phyloP scores from a whole-genome alignment of 2,113 vertebrate genomes.

The Psilopsiagon aurifrons region DNA sequence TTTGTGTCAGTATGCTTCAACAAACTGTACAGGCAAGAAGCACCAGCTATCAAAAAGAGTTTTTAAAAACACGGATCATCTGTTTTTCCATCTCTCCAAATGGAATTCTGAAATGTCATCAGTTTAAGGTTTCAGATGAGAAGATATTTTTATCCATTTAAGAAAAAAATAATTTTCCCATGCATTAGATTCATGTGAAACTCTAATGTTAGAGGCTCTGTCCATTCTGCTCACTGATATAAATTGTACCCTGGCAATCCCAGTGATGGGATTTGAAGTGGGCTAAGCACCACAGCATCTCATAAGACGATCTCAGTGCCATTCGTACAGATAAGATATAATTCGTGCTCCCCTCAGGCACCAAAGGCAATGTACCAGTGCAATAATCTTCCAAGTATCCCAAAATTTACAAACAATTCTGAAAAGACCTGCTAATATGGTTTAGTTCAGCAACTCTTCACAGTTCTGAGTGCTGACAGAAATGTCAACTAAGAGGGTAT shows the following conservation, averaged over 20 bases:
- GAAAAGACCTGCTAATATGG: slow-evolving; percentile 59
- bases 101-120: slow-evolving; percentile 57
- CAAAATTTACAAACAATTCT: slow-evolving; percentile 62
- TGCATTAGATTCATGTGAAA: slow-evolving; percentile 22
- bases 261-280: slow-evolving; percentile 33
- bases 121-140: slow-evolving; percentile 46
- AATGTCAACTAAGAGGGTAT: not conserved
- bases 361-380: slow-evolving; percentile 28
- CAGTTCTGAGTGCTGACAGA: slow-evolving; percentile 22
- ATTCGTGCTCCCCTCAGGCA: slow-evolving; percentile 57
- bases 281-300: slow-evolving; percentile 1
- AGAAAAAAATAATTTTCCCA: slow-evolving; percentile 56
- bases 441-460: slow-evolving; percentile 56
- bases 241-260: slow-evolving; percentile 49
- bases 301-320: not conserved
- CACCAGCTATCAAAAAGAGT: not conserved
- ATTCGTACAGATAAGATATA: slow-evolving; percentile 56
- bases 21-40: not conserved
- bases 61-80: slow-evolving; percentile 32
- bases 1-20: not conserved
- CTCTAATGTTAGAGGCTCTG: slow-evolving; percentile 13
- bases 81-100: slow-evolving; percentile 31
- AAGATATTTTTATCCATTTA: slow-evolving; percentile 53
- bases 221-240: slow-evolving; percentile 22
- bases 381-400: slow-evolving; percentile 48